Evolutionary conservation across 2,797 vertebrate genomes (phyloP).

Genomic region (Trematomus bernacchii): DNA sequence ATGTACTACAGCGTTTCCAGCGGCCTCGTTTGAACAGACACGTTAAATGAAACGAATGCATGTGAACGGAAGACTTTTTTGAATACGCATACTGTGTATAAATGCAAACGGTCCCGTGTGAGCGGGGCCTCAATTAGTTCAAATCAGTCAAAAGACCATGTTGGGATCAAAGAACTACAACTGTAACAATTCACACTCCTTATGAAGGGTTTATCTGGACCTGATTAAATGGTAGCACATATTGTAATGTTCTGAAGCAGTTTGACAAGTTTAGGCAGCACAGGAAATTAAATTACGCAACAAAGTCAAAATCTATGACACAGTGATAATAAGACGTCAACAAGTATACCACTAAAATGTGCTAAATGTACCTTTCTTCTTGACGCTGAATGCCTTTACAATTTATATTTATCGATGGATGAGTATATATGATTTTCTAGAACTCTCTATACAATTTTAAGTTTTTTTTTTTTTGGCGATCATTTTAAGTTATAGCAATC

Average conservation of each 20-base stretch:
- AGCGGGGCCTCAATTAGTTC: slow-evolving; percentile 30
- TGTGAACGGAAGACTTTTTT: no score
- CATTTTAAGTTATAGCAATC: not conserved
- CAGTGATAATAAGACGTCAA: not conserved
- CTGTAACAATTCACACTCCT: not conserved
- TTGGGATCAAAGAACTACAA: not conserved
- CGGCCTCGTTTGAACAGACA: no score
- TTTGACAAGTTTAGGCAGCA: not conserved
- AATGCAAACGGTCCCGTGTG: no score
- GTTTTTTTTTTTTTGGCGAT: not conserved
- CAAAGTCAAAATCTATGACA: not conserved
- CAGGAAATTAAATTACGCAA: not conserved
- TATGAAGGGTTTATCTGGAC: not conserved
- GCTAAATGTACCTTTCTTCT: not conserved
- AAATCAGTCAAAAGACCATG: not conserved
- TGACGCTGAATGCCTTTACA: not conserved
- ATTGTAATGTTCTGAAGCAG: not conserved
- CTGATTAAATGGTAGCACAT: not conserved
- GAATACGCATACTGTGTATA: no score
- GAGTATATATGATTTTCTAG: not conserved
- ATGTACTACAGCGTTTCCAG: no score
- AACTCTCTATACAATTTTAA: not conserved
- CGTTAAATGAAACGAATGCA: no score
- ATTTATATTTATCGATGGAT: not conserved
- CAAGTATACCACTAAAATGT: not conserved